A percentile compares a stretch with the other conserved stretches of the same genome.
Conservation (phyloP, 2,797 vertebrate species). For the Valencia hispanica region DNA sequence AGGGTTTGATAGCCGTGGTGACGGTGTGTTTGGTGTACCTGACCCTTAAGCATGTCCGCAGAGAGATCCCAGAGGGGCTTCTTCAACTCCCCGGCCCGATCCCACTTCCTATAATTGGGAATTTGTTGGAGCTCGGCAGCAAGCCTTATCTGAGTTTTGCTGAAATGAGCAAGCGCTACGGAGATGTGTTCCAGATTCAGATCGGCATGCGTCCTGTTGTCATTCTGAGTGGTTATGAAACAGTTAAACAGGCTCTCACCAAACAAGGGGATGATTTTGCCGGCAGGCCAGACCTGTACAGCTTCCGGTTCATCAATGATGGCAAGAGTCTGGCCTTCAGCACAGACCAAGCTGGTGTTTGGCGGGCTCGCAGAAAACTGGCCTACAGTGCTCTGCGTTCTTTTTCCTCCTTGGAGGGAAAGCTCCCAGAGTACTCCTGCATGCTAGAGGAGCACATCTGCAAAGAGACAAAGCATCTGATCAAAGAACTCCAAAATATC, state of each 20-base stretch:
- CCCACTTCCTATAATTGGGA: conserved; percentile 87
- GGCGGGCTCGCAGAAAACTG: conserved; percentile 86
- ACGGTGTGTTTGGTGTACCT: conserved; percentile 80
- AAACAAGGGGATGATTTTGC: conserved; percentile 89
- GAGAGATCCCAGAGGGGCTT: conserved; percentile 81
- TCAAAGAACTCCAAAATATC: conserved; percentile 76
- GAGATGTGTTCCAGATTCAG: conserved; percentile 86
- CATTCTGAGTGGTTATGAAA: conserved; percentile 86
- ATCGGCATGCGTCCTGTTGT: conserved; percentile 89
- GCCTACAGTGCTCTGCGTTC: conserved; percentile 87
- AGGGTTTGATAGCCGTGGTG: conserved; percentile 77
- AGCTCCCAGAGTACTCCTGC: conserved; percentile 77
- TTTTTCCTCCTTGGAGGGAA: conserved; percentile 81
- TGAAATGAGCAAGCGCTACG: conserved; percentile 84
- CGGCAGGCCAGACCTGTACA: conserved; percentile 87
- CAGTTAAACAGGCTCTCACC: conserved; percentile 87
- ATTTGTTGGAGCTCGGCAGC: conserved; percentile 81
- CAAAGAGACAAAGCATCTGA: conserved; percentile 82
- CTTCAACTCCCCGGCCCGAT: conserved; percentile 85
- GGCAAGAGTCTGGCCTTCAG: conserved; percentile 89
- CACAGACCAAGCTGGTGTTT: conserved; percentile 83
- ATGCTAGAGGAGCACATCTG: conserved; percentile 89
- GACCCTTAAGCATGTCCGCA: conserved; percentile 67
- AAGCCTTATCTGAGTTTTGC: conserved; percentile 84
- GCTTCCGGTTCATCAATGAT: conserved; percentile 60